Evolutionary conservation across 37 sponge, comb jelly and placozoan genomes (phyloP).

Genomic region (Eunapius fragilis): DNA sequence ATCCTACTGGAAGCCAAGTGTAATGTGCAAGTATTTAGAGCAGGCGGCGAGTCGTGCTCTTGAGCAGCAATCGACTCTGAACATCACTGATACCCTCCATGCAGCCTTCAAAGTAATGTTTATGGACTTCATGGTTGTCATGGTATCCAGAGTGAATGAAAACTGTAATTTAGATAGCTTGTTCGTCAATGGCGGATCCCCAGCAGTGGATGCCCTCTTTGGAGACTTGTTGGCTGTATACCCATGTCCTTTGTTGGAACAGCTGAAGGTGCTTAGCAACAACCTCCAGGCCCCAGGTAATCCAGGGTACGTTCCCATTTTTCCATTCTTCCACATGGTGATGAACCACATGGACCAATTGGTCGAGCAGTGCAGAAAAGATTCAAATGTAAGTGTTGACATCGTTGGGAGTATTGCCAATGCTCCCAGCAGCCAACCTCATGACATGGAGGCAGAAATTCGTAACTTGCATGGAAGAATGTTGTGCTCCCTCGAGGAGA

Average conservation of each 20-base stretch:
- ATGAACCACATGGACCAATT: constrained; percentile 37
- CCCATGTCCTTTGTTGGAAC: constrained; percentile 61
- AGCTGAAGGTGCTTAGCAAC: constrained; percentile 62
- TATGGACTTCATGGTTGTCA: constrained; percentile 80
- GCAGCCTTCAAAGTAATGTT: constrained; percentile 67
- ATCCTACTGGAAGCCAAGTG: constrained; percentile 78
- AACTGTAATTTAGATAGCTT: constrained; percentile 73
- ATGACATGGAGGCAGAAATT: background rate
- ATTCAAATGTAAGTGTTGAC: constrained; percentile 45
- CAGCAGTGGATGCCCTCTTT: constrained; percentile 45
- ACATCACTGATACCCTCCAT: constrained; percentile 75
- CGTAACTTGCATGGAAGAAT: background rate
- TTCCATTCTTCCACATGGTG: constrained; percentile 71
- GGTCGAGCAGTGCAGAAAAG: constrained; percentile 53
- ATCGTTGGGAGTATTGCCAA: constrained; percentile 22
- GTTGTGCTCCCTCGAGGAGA: background rate
- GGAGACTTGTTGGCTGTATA: constrained; percentile 32
- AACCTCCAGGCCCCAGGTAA: background rate
- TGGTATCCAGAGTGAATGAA: constrained; percentile 78
- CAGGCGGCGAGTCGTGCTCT: constrained; percentile 54
- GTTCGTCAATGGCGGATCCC: constrained; percentile 27
- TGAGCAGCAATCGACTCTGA: constrained; percentile 66
- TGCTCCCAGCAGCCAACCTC: background rate
- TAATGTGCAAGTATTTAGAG: constrained; percentile 73
- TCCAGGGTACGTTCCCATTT: constrained; percentile 28